Evolutionary conservation across 2,113 vertebrate genomes (phyloP).

Genomic region (Pelmatolapia mariae): DNA sequence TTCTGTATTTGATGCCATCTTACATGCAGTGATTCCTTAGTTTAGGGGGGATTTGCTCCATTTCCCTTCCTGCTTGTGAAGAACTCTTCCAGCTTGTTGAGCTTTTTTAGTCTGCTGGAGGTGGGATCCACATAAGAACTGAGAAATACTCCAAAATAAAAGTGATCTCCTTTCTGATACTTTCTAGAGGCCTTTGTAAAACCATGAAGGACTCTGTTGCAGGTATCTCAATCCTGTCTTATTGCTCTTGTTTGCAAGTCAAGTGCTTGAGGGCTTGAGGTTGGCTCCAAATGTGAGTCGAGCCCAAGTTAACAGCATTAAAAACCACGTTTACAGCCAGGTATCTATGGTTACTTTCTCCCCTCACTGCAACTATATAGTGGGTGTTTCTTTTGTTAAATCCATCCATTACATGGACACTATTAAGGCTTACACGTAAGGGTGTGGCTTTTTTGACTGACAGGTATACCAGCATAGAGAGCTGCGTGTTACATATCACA

Average conservation of each 20-base stretch:
- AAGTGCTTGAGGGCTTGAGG: background rate
- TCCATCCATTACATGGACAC: background rate
- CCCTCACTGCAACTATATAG: background rate
- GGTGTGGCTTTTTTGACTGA: background rate
- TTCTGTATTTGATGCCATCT: background rate
- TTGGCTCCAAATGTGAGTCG: background rate
- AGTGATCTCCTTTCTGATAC: background rate
- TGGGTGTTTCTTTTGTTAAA: background rate
- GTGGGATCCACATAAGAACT: background rate
- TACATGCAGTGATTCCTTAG: background rate
- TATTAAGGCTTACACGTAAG: background rate
- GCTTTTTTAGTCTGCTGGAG: accelerated
- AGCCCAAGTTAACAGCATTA: background rate
- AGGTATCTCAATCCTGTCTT: background rate
- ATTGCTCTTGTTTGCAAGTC: background rate
- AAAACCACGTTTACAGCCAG: background rate
- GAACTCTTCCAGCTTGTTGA: background rate
- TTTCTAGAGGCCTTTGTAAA: accelerated
- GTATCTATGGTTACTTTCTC: background rate
- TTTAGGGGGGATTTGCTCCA: background rate
- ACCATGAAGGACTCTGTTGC: background rate
- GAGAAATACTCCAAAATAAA: background rate
- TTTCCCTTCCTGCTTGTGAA: background rate
- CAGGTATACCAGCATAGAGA: background rate
- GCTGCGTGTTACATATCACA: background rate